Conservation (phyloP, 2,797 vertebrate species). For the Orientallactaga sibirica region DNA sequence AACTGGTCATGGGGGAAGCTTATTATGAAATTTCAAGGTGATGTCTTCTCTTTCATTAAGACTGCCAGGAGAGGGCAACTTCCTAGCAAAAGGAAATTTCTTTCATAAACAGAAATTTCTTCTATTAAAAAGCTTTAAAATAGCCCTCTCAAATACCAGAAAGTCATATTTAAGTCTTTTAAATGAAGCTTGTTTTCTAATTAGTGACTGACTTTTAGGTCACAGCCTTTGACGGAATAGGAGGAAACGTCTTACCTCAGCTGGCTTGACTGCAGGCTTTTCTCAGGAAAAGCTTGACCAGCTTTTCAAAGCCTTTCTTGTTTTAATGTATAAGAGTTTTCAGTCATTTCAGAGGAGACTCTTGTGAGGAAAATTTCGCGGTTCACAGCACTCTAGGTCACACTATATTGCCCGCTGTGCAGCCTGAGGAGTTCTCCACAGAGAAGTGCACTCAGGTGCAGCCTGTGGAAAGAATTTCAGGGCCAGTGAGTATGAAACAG, state of each 20-base stretch:
- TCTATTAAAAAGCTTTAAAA: background rate
- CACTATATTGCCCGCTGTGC: background rate
- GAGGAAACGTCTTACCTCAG: background rate
- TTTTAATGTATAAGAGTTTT: background rate
- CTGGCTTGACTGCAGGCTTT: background rate
- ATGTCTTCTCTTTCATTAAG: background rate
- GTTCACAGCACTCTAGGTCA: too few relatives aligned
- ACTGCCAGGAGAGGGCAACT: background rate
- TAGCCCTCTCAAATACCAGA: background rate
- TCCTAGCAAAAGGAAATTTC: background rate
- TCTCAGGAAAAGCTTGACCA: background rate
- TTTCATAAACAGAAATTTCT: background rate
- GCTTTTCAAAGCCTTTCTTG: background rate
- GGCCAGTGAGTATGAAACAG: background rate
- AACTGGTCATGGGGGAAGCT: background rate
- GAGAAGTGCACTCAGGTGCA: background rate
- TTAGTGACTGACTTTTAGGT: background rate
- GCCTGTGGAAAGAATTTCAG: background rate
- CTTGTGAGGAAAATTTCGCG: background rate
- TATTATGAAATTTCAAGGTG: background rate
- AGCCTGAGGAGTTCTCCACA: background rate
- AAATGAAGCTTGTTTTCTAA: background rate
- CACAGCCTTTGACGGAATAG: background rate
- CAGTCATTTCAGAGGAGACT: background rate
- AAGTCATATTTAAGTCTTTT: background rate